Percentiles rank a stretch among this genome's conserved stretches.
Evolutionary conservation across 2,797 vertebrate species (phyloP).

Genomic region (Sylvia borin): DNA sequence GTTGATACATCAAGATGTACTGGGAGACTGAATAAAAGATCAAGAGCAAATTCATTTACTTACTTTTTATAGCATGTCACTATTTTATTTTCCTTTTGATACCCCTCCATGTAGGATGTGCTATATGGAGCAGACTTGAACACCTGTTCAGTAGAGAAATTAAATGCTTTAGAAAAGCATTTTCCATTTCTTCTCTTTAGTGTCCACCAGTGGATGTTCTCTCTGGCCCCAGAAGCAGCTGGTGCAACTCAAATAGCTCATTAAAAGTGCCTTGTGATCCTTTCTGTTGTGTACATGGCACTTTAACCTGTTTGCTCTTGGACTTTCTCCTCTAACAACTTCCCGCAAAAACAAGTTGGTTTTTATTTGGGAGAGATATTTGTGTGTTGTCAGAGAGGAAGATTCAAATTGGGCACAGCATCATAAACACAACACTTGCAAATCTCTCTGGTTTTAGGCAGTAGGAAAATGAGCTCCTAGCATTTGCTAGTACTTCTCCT

Average conservation of each 20-base stretch:
- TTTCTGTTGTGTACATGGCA: background rate
- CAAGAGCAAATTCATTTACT: background rate
- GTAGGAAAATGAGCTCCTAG: constrained; percentile 23
- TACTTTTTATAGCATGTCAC: background rate
- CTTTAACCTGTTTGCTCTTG: constrained; percentile 28
- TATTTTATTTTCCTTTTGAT: constrained; percentile 12
- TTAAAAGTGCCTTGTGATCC: constrained; percentile 2
- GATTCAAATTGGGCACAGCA: background rate
- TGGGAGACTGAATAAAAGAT: background rate
- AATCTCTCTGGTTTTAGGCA: constrained; percentile 22
- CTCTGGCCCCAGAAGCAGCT: constrained; percentile 16
- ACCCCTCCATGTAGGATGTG: background rate
- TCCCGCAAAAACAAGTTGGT: background rate
- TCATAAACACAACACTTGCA: constrained; percentile 11
- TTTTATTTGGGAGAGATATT: background rate
- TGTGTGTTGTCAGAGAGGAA: background rate
- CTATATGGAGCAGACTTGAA: background rate
- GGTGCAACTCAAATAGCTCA: background rate
- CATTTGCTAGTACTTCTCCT: constrained; percentile 16
- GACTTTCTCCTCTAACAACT: background rate
- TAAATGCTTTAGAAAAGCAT: background rate
- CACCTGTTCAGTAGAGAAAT: background rate
- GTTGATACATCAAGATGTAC: background rate
- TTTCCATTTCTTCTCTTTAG: background rate
- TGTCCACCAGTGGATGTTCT: constrained; percentile 2